Evolutionary conservation across 2,113 vertebrate species (phyloP), one percentile per base, ranked within the genome.

Genomic region (Leptocoma aspasia): DNA sequence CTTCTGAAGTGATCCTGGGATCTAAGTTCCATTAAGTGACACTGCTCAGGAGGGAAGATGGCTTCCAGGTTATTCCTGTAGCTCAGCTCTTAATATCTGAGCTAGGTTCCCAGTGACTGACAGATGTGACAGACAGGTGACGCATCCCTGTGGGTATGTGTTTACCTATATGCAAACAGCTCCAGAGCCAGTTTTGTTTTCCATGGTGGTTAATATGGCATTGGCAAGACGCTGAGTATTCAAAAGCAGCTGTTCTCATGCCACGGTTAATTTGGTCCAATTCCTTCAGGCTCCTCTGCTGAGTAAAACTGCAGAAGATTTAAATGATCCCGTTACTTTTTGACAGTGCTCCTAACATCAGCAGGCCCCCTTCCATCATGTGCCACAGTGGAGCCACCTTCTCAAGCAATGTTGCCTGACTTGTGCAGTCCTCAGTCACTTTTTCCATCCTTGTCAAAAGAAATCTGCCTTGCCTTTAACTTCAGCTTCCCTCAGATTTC

Each of bases 291-390:
- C 21, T 80, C 53, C 44, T 27, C 10, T 49, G 45, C 69, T 49
- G 39, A 33, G 26, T 69, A 56, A 59, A 90, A 39, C 37, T 1
- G 0, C 18, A 54, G 33, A 69, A 71, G n/a, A 22, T 69, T 31
- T 30, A 50, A 85, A 77, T 0, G 0, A 24, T 80, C 15, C 61
- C 0, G 0, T 86, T 88, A 23, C 30, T 77, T 84, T 75, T 39
- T 84, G 59, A 7, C 1, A 1, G 39, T 9, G 30, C 42, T 73
- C 6, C 59, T 35, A 24, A 61, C 6, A 64, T 42, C 70, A 56
- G 53, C 63, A 76, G n/a, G 17, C 16, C 11, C 13, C 8, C 42
- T 57, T n/a, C 45, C 63, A 33, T 76, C 37, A 2, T n/a, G 54
- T 31, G 28, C 61, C 39, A 1, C 11, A 33, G 49, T 60, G 21